Base-by-base conservation (phyloP, 2,888 invertebrate genomes). In the Cybosia mesomella region DNA sequence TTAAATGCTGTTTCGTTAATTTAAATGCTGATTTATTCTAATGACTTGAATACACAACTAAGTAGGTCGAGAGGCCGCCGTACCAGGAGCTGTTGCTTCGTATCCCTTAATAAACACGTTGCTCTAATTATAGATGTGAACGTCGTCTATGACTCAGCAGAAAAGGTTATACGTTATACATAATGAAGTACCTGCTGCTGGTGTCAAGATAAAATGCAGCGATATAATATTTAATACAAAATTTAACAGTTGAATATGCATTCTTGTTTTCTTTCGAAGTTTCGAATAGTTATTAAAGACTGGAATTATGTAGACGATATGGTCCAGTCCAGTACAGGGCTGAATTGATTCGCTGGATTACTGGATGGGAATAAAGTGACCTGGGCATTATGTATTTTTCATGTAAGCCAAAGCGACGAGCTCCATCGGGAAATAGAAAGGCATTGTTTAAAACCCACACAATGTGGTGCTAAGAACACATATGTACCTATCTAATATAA, bases 51-150 rank as follows among this genome's bases (percentile, higher is more conserved):
- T 74, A 72, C 64, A 76, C 71, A 74, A 82, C 73, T 81, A 91
- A 87, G 83, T 89, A 87, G 91, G 91, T 91, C 90, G 88, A 85
- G 87, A 82, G 85, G 87, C 80, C 84, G 77, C 76, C 83, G 86
- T 85, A 84, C 85, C 85, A 86, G 87, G 85, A 87, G 83, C 68
- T 61, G 70, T 57, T 55, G 66, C 64, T 82, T 80, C 84, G 83
- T 85, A 83, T 87, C 87, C 87, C 87, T 84, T 83, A 85, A 83
- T 88, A 87, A 89, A 89, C 89, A 88, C 86, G 87, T 83, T 76
- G 76, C 77, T 76, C 87, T 88, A 89, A 90, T 91, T 89, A 89
- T 89, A 89, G 85, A 75, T 64, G 74, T 75, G 73, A 76, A 75
- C 76, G 76, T 76, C 75, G 72, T 66, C 74, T 79, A 79, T 69